Evolutionary conservation across 2,888 invertebrate species (phyloP), one percentile per base, ranked within the genome.

Genomic region (Halocaridina rubra): DNA sequence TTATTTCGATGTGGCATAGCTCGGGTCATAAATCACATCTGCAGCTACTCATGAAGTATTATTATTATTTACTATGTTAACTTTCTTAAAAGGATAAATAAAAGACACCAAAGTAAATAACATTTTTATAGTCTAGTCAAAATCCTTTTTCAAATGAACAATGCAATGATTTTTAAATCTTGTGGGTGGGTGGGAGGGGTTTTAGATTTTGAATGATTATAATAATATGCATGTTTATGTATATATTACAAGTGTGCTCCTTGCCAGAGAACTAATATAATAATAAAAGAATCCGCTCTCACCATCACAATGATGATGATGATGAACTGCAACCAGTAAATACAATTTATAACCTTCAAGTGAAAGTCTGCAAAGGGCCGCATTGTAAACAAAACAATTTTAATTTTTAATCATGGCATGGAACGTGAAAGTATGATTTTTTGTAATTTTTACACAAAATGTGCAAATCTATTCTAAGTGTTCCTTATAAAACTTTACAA

Each of bases 81-180:
- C 46, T 19, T 30, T 3, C 5, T 46, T 22, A 46, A 22, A 29
- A 27, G 80, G 80, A 61, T 64, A 46, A 81, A 33, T 39, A 29
- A 61, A 81, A 64, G 39, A n/a, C 29, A 61, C 72, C 39, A 30
- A 27, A 61, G 74, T 81, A 74, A 81, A 81, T 81, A 81, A 81
- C 80, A 81, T 81, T 81, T n/a, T 81, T 81, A 81, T 81, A 81
- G 46, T 81, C 80, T 81, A 81, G 80, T 81, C 80, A 81, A 81
- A 81, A 81, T 81, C n/a, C n/a, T 72, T 74, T 61, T 74, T 75
- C 80, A 81, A 81, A 81, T 81, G 74, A 81, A 81, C 80, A 81
- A 81, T 81, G 80, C 80, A 74, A 74, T 61, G 59, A 46, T 81
- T 81, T 74, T 72, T 81, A 61, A 53, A 81, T 81, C 80, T 74